Base-by-base conservation (phyloP, 2,888 invertebrate genomes). In the Tetheella fluctuosa region DNA sequence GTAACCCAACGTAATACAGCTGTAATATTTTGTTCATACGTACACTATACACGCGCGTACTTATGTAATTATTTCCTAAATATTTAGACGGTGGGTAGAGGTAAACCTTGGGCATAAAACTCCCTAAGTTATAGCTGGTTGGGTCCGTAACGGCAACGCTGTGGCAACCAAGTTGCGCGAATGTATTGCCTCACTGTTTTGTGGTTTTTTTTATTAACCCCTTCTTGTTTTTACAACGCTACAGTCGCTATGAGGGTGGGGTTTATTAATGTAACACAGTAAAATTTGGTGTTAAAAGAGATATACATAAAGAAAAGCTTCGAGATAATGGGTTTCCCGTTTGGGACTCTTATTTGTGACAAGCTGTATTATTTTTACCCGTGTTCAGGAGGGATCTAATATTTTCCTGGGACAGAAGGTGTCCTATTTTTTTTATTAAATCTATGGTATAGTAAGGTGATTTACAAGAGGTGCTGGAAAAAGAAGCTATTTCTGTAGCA, bases 11-110 rank as follows among this genome's bases (percentile, higher is more conserved):
- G 48, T 20, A 48, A 48, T 48, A 48, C 48, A 48, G 30, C 52
- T 5, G 57, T 30, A 58, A 58, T 76, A 76, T 76, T 69, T 73
- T 34, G 55, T 37, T 55, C 37, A 37, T 55, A 55, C 34, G 34
- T 34, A 23, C n/a, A 23, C 28, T 54, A 17, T 37, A 55, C 34
- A 37, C 20, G 17, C 64, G 73, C 69, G 71, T 80, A 81, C 80
- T 81, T 79, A 77, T 79, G 76, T 85, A 85, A 85, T 85, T 86
- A 86, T 86, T 83, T 76, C 80, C 80, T 84, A 85, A 86, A 86
- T 86, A 87, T 87, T 86, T 85, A 84, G 84, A 70, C 80, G 76
- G 72, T 71, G 70, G 77, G 76, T 71, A 20, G 72, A 64, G 68
- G 68, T 64, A 71, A 74, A 71, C 79, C 75, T 73, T 71, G 59